Base-by-base conservation (phyloP, 2,797 vertebrate genomes). In the Crax fasciolata region DNA sequence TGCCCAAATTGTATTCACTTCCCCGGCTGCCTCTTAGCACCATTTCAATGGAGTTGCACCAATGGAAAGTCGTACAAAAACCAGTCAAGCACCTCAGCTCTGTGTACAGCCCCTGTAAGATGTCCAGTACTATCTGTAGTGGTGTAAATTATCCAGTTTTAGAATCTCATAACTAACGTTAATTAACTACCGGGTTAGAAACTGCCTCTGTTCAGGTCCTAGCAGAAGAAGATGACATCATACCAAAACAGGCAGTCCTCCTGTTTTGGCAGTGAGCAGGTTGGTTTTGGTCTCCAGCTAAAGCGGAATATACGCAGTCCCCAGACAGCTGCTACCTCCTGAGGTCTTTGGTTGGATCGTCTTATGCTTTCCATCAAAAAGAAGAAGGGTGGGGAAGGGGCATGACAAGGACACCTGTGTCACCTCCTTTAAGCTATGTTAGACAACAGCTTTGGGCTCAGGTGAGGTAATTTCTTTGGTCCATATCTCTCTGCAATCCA, bases 71-170 rank as follows among this genome's bases (percentile, higher is more conserved):
- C 23, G 15, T n/a, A 38, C 2, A 3, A 4, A 49, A 35, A 5
- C 15, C 10, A 27, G 18, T 32, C 41, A 30, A 38, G 43, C 7
- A 8, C 14, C 30, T 73, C 30, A 54, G 11, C n/a, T 91, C 66
- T 68, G 30, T 41, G 32, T 58, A 16, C 52, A 70, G 6, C 14
- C 18, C 20, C 27, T 25, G 13, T 35, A 51, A 73, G 39, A 25
- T 1, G 4, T 7, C 48, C 35, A 2, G 3, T 15, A 12, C 23
- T 21, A 35, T 11, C 15, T 3, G 5, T 12, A 21, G 28, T 23
- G 41, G 10, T 21, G 8, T 19, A 35, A 82, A 51, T n/a, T 9
- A 11, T 13, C 28, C 13, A 21, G 0, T 1, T 75, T 30, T 21
- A 35, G 3, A 5, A 9, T 82, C 9, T 84, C 51, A 35, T 13